Conservation (phyloP, 2,888 invertebrate species). For the Chloroclystis v-ata region DNA sequence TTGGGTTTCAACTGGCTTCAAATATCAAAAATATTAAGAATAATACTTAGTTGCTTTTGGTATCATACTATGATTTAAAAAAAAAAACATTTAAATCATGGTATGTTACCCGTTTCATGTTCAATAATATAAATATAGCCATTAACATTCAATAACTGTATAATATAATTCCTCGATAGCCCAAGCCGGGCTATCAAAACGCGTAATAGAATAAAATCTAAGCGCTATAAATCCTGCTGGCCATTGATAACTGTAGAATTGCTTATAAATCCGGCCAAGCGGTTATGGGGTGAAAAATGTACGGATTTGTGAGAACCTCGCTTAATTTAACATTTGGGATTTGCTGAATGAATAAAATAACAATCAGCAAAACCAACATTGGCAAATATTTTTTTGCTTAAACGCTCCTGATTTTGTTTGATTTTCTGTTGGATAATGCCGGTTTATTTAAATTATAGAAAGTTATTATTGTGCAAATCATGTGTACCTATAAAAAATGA, state of each 20-base stretch:
- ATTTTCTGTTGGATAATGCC: neutral
- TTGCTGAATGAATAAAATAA: conserved; percentile 11
- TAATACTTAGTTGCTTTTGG: too few species aligned
- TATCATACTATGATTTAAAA: too few species aligned
- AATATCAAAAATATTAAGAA: too few species aligned
- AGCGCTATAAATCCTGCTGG: conserved; percentile 38
- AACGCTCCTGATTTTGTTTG: neutral
- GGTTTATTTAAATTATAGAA: too few species aligned
- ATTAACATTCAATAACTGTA: conserved; percentile 1
- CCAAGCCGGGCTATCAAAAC: conserved; percentile 12
- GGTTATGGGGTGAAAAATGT: conserved; percentile 50
- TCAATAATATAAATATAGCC: too few species aligned
- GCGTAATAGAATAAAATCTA: conserved; percentile 46
- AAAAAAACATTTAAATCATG: too few species aligned
- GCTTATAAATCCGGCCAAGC: conserved; percentile 48
- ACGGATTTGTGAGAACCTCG: conserved; percentile 32
- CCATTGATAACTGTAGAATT: conserved; percentile 44
- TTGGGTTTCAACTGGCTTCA: too few species aligned
- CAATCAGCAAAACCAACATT: neutral
- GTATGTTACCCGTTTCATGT: too few species aligned
- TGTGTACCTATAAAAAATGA: too few species aligned
- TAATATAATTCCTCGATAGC: conserved; percentile 2
- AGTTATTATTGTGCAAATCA: too few species aligned
- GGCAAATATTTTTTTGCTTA: neutral
- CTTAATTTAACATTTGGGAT: conserved; percentile 41